Conservation (phyloP, 1,140 invertebrate species). For the Archivesica marissinica region DNA sequence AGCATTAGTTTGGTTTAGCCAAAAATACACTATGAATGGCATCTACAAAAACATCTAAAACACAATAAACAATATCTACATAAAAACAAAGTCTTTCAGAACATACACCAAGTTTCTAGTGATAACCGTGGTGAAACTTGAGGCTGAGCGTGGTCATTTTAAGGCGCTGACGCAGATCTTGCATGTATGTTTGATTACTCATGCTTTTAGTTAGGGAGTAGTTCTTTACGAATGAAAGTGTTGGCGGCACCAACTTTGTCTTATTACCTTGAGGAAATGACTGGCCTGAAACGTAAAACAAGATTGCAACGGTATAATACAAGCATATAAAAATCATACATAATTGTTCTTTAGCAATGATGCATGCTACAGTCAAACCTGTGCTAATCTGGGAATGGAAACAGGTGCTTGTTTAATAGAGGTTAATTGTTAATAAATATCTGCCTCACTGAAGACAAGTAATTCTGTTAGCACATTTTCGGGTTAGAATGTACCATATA, state of each 20-base stretch:
- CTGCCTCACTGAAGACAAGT: no score
- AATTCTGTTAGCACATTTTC: no score
- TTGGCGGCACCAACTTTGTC: constrained; percentile 33
- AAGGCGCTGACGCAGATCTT: constrained; percentile 51
- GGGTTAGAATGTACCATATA: no score
- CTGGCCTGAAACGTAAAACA: constrained; percentile 57
- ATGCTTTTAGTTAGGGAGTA: constrained; percentile 51
- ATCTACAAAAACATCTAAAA: neutral
- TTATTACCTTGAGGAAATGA: constrained; percentile 62
- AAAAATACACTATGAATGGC: no score
- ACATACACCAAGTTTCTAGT: constrained; percentile 22
- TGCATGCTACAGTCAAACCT: no score
- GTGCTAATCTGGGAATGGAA: no score
- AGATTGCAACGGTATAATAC: neutral
- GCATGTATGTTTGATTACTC: constrained; percentile 54
- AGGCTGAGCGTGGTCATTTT: constrained; percentile 59
- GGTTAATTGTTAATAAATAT: no score
- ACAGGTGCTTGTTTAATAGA: no score
- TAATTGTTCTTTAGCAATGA: no score
- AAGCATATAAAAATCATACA: no score
- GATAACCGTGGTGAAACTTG: constrained; percentile 42
- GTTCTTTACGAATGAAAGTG: constrained; percentile 40
- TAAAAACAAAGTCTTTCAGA: constrained; percentile 16
- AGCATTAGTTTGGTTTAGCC: no score
- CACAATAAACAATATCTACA: no score